Evolutionary conservation across 2,888 invertebrate genomes (phyloP).

Genomic region (Chymomyza caudatula): DNA sequence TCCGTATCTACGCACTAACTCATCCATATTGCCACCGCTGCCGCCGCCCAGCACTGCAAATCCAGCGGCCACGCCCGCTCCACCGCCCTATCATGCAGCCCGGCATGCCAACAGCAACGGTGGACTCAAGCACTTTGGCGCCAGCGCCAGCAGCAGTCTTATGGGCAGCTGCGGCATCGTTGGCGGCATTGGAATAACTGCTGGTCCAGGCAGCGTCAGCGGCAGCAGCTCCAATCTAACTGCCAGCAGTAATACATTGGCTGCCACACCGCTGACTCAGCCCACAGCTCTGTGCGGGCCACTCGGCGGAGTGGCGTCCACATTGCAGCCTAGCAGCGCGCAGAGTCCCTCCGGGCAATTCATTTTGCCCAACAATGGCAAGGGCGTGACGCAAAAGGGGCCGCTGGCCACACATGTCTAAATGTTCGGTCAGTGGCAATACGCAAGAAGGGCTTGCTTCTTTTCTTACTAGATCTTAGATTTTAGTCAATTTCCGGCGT

Average conservation of each 20-base stretch:
- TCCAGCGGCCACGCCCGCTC: conserved; percentile 88
- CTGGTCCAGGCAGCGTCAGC: conserved; percentile 77
- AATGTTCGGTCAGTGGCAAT: too few species aligned
- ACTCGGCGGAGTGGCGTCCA: conserved; percentile 79
- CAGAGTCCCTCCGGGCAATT: conserved; percentile 78
- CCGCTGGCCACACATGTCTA: conserved; percentile 83
- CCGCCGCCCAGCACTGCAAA: conserved; percentile 84
- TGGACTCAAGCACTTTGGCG: conserved; percentile 61
- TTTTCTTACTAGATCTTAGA: neutral
- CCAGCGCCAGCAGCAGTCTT: conserved; percentile 41
- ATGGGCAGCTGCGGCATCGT: conserved; percentile 80
- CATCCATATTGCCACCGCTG: conserved; percentile 79
- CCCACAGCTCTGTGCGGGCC: conserved; percentile 83
- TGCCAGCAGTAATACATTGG: conserved; percentile 75
- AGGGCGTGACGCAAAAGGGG: conserved; percentile 76
- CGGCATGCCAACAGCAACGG: conserved; percentile 71
- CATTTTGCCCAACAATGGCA: conserved; percentile 78
- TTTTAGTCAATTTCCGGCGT: neutral
- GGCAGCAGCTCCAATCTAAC: conserved; percentile 81
- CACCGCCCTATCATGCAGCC: conserved; percentile 84
- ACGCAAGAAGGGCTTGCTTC: conserved; percentile 49
- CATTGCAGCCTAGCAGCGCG: conserved; percentile 82
- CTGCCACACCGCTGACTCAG: conserved; percentile 72
- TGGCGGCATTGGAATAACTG: conserved; percentile 78
- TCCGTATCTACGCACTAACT: conserved; percentile 88